Evolutionary conservation across 1,140 invertebrate genomes (phyloP).

Genomic region (Hycleus phaleratus): DNA sequence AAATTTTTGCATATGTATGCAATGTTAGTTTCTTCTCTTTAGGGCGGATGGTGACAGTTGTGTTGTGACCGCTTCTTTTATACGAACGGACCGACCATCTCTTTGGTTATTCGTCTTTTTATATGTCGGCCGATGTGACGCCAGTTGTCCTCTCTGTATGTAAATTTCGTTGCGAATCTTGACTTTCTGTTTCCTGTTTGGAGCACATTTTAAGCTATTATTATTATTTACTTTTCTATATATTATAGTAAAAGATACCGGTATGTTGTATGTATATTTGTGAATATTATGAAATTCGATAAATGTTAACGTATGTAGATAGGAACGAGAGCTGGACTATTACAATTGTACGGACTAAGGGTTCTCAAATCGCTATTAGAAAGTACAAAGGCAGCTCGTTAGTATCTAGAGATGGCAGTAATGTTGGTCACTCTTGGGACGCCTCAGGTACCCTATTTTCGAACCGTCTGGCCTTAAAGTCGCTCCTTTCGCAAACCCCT

Average conservation of each 20-base stretch:
- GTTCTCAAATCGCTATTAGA: slow-evolving; percentile 28
- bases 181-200: neutral
- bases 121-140: slow-evolving; percentile 6
- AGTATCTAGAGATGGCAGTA: slow-evolving; percentile 25
- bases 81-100: neutral
- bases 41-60: slow-evolving; percentile 8
- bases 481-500: no score
- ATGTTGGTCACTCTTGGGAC: slow-evolving; percentile 37
- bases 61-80: slow-evolving; percentile 5
- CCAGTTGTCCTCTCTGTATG: slow-evolving; percentile 3
- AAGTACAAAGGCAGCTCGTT: slow-evolving; percentile 33
- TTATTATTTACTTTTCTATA: neutral
- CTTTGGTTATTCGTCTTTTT: slow-evolving; percentile 4
- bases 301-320: slow-evolving; percentile 10
- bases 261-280: neutral
- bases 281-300: slow-evolving; percentile 12
- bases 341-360: neutral
- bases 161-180: neutral
- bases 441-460: slow-evolving; percentile 37
- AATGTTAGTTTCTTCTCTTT: neutral
- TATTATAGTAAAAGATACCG: neutral
- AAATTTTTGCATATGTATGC: slow-evolving; percentile 13
- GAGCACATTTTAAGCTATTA: no score
- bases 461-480: neutral
- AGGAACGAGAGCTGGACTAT: neutral